These are phyloP conservation scores for Aphodius granarius DNA, from an alignment of 2,888 invertebrate genomes.

Conservation along the genomic window DNA sequence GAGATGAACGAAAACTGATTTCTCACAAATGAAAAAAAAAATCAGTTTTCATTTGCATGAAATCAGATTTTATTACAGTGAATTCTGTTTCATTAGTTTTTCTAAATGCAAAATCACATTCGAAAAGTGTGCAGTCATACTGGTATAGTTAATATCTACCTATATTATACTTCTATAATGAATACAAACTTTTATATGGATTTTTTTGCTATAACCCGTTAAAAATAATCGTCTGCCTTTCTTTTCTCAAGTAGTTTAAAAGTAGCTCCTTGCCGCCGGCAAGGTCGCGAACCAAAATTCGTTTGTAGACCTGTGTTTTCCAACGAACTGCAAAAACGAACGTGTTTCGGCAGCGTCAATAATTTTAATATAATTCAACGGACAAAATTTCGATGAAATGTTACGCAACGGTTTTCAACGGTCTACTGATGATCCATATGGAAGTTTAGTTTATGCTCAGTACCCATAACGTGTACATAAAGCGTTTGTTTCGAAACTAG, in stretches of 20 bases:
- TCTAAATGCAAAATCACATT: too few relatives aligned
- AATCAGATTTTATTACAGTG: too few relatives aligned
- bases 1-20: too few relatives aligned
- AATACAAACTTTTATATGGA: too few relatives aligned
- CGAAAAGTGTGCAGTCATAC: too few relatives aligned
- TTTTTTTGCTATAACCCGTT: too few relatives aligned
- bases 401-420: slow-evolving; percentile 4
- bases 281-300: not conserved
- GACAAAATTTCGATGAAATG: not conserved
- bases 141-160: too few relatives aligned
- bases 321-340: not conserved
- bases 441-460: not conserved
- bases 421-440: not conserved
- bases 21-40: too few relatives aligned
- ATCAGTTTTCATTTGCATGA: too few relatives aligned
- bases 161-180: too few relatives aligned
- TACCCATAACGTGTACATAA: slow-evolving; percentile 6
- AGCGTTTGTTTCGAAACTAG: not conserved
- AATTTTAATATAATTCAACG: not conserved
- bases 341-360: not conserved
- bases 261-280: not conserved
- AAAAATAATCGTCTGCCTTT: too few relatives aligned
- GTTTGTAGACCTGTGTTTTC: not conserved
- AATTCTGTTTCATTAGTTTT: too few relatives aligned
- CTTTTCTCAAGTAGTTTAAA: not conserved